phyloP scores from a whole-genome alignment of 2,797 vertebrate species.

The Lindbergichthys nudifrons region DNA sequence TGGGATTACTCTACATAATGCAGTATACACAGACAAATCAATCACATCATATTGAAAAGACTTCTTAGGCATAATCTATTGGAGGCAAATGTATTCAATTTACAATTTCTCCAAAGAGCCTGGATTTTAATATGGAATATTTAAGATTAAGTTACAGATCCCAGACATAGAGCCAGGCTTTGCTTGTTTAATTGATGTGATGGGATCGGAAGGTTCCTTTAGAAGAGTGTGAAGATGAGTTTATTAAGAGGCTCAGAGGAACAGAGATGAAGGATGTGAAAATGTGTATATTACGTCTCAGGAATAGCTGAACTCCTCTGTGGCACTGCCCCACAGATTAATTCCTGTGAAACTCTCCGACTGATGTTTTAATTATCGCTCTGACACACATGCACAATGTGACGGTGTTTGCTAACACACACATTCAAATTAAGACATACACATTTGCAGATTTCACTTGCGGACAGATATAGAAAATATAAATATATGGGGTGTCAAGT shows the following conservation, averaged over 20 bases:
- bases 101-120: conserved; percentile 50
- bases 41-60: conserved; percentile 23
- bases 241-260: conserved; percentile 70
- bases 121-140: conserved; percentile 57
- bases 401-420: conserved; percentile 6
- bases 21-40: conserved; percentile 19
- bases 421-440: conserved; percentile 20
- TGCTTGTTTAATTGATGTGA: conserved; percentile 69
- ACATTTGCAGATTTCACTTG: neutral
- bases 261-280: conserved; percentile 63
- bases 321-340: conserved; percentile 48
- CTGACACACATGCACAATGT: conserved; percentile 41
- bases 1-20: conserved; percentile 20
- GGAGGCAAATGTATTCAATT: conserved; percentile 43
- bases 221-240: conserved; percentile 62
- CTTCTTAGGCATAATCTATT: conserved; percentile 35
- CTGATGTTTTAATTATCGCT: conserved; percentile 73
- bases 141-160: conserved; percentile 63
- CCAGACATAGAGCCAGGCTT: conserved; percentile 45
- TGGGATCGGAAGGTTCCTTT: conserved; percentile 51
- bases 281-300: conserved; percentile 54
- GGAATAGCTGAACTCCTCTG: conserved; percentile 60
- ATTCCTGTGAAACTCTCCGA: conserved; percentile 51
- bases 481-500: neutral
- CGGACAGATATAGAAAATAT: conserved; percentile 13